A percentile compares a stretch with the other conserved stretches of the same genome.
phyloP scores from a whole-genome alignment of 2,888 invertebrate genomes.

The Acronicta alni region DNA sequence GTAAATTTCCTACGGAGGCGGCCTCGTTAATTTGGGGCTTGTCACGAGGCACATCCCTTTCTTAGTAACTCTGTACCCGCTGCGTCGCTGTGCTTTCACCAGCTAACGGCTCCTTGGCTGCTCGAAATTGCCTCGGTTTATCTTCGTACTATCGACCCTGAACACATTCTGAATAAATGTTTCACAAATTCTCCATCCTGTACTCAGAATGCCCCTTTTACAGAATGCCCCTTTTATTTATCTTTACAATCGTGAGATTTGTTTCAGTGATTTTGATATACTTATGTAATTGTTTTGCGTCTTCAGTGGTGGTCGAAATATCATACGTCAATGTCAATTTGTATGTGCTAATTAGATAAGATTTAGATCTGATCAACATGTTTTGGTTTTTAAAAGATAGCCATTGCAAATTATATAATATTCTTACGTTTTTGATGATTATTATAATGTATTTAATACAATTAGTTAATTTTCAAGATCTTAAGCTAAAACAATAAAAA shows the following conservation, averaged over 20 bases:
- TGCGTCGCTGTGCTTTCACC: slow-evolving; percentile 64
- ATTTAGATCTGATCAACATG: not conserved
- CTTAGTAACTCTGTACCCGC: slow-evolving; percentile 75
- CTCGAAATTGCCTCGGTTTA: slow-evolving; percentile 73
- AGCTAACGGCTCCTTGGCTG: slow-evolving; percentile 68
- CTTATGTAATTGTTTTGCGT: slow-evolving; percentile 16
- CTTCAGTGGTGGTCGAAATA: slow-evolving; percentile 43
- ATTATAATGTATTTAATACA: no score
- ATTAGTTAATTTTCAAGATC: no score
- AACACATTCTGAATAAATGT: slow-evolving; percentile 62
- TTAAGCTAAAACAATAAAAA: no score
- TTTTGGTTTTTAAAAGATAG: not conserved
- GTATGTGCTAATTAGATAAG: slow-evolving; percentile 25
- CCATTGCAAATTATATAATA: not conserved
- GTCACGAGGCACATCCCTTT: slow-evolving; percentile 86
- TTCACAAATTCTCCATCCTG: slow-evolving; percentile 56
- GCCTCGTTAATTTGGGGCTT: slow-evolving; percentile 84
- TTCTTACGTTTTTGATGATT: no score
- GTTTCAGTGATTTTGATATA: slow-evolving; percentile 43
- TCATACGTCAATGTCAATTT: slow-evolving; percentile 18
- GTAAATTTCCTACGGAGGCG: slow-evolving; percentile 80
- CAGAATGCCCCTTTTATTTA: slow-evolving; percentile 51
- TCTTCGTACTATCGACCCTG: slow-evolving; percentile 72
- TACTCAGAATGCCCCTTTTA: slow-evolving; percentile 47
- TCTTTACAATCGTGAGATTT: slow-evolving; percentile 46